Evolutionary conservation across 2,113 vertebrate genomes (phyloP), one percentile per base, ranked within the genome.

Genomic region (Cheirogaleus medius): DNA sequence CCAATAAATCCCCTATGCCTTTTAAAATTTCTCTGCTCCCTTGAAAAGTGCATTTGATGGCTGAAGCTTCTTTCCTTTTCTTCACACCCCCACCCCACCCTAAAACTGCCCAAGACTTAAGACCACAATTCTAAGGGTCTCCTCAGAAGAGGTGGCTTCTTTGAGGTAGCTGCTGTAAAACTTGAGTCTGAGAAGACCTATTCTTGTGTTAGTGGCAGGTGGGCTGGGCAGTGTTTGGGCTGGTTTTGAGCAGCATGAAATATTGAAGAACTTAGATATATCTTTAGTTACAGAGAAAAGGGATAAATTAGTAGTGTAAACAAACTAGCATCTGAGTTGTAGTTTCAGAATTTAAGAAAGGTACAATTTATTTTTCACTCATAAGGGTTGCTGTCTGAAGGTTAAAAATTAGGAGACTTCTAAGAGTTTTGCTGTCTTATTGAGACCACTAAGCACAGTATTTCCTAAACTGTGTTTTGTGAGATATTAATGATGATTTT

Each of bases 271-370:
- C 6, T 74, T 69, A 91, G 42, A 3, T 77, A 34, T 66, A 77
- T 56, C 74, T 95, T 92, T 87, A 69, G 44, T 90, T 96, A 96
- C 4, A 90, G 54, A 91, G 82, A 95, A 78, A 97, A 64, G n/a
- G 49, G 15, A 2, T 77, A 95, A 85, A 47, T 89, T 78, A 66
- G 20, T 95, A 80, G 34, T 95, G 90, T 77, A 95, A 96, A 89
- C 58, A 90, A 92, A 78, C 15, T 66, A 82, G 11, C 20, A 44
- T 83, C 8, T 85, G 32, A 87, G 66, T 94, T 95, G n/a, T 52
- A 49, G 76, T 90, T 96, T 95, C 42, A 63, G 60, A 94, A 95
- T 95, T 94, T 95, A 82, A 81, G n/a, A 74, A 94, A 81, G 52
- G 6, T 58, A 83, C 60, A 90, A 47, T 93, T 97, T 96, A 69